These are phyloP conservation scores for Pongo pygmaeus DNA, from an alignment of 2,113 vertebrate species.

Conservation along the genomic window DNA sequence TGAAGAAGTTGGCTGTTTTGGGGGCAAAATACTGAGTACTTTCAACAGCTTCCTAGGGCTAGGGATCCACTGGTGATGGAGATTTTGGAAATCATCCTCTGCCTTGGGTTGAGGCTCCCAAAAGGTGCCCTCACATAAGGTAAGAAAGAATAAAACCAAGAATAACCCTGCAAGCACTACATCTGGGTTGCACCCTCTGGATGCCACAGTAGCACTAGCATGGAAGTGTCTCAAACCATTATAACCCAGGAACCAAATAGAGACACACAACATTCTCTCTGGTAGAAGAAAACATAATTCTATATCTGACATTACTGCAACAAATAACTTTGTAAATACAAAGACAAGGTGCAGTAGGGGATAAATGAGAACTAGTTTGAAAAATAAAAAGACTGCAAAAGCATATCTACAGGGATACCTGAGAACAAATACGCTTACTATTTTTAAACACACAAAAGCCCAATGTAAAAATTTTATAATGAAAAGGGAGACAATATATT, in stretches of 20 bases:
- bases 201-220: fast-evolving
- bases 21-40: background rate
- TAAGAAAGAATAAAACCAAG: background rate
- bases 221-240: background rate
- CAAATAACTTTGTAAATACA: background rate
- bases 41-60: background rate
- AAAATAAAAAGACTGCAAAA: background rate
- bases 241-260: background rate
- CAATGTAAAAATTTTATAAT: background rate
- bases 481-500: background rate
- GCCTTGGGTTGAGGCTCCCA: background rate
- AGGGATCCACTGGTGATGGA: background rate
- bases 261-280: background rate
- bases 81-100: background rate
- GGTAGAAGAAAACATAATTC: background rate
- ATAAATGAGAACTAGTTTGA: background rate
- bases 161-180: background rate
- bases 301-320: background rate
- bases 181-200: background rate
- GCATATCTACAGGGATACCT: too few species aligned
- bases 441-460: background rate
- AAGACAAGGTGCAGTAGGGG: background rate
- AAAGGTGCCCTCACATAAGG: background rate
- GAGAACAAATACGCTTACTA: background rate
- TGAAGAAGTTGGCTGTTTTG: background rate